Base-by-base conservation (phyloP, 2,113 vertebrate species). In the Sapajus apella region DNA sequence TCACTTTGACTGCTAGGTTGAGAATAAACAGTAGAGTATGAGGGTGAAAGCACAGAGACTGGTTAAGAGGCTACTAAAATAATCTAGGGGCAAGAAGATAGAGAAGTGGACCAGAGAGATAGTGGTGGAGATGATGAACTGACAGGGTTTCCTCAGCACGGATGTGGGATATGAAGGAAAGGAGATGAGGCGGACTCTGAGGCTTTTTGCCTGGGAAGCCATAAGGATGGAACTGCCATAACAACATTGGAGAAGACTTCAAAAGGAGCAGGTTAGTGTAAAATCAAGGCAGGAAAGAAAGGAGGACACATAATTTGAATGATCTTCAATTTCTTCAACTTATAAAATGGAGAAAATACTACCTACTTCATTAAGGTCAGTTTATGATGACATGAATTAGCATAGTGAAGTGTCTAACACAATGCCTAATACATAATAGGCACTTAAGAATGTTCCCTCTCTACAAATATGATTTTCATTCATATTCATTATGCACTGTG, bases 241-340 rank as follows among this genome's bases (percentile, higher is more conserved):
- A 66, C 17, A 85, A 88, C 84, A 68, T 82, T n/a, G 32, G 52
- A 47, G 45, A 68, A 87, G 25, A 88, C 40, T 80, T 80, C 47
- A 35, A 76, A 88, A 70, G 45, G 6, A 90, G 17, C 17, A 82
- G 52, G 35, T 21, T 90, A 8, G 56, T 12, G 8, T 89, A 27
- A 91, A 94, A 88, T 85, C 32, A 84, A 91, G 8, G 61, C 30
- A 76, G 10, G 55, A 77, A 94, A 90, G 45, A 87, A 80, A 95
- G 52, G 40, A 52, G 52, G 52, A 87, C 68, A 73, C 0, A 27
- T 73, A 52, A 88, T 73, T 58, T 68, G 30, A 93, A 91, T 68
- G 40, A 88, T 58, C 66, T 47, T 95, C 35, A 45, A 21, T 76
- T 80, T 66, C 76, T 61, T 87, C 47, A 40, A 5, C 56, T 50